phyloP scores from a whole-genome alignment of 2,797 vertebrate species.

The Potorous gilbertii region DNA sequence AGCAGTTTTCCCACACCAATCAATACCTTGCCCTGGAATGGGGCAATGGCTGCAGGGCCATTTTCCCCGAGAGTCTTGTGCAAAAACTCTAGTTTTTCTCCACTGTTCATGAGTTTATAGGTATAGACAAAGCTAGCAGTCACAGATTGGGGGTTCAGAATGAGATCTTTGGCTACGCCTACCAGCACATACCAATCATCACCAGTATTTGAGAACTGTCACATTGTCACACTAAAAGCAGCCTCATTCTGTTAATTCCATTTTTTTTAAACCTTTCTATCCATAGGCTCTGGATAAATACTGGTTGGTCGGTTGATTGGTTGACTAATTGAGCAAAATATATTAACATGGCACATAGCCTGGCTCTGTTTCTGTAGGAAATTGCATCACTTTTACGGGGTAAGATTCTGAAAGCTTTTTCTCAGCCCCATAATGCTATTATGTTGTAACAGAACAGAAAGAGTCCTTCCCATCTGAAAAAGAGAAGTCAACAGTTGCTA shows the following conservation, averaged over 20 bases:
- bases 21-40: conserved; percentile 95
- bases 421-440: not conserved
- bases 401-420: not conserved
- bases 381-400: not conserved
- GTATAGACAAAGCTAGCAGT: too few relatives aligned
- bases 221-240: too few relatives aligned
- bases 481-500: not conserved
- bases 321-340: not conserved
- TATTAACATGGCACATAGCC: not conserved
- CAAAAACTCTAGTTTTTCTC: too few relatives aligned
- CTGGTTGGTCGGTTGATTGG: not conserved
- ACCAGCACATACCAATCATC: too few relatives aligned
- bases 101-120: too few relatives aligned
- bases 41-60: conserved; percentile 97
- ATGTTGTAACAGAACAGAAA: not conserved
- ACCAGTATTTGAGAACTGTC: too few relatives aligned
- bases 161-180: too few relatives aligned
- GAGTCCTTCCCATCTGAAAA: not conserved
- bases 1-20: conserved; percentile 98
- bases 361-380: not conserved
- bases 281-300: not conserved
- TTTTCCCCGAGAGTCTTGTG: conserved; percentile 96
- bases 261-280: not conserved
- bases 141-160: too few relatives aligned
- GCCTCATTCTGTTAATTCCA: too few relatives aligned